Conservation (phyloP, 2,888 invertebrate species). For the Ceriagrion tenellum region DNA sequence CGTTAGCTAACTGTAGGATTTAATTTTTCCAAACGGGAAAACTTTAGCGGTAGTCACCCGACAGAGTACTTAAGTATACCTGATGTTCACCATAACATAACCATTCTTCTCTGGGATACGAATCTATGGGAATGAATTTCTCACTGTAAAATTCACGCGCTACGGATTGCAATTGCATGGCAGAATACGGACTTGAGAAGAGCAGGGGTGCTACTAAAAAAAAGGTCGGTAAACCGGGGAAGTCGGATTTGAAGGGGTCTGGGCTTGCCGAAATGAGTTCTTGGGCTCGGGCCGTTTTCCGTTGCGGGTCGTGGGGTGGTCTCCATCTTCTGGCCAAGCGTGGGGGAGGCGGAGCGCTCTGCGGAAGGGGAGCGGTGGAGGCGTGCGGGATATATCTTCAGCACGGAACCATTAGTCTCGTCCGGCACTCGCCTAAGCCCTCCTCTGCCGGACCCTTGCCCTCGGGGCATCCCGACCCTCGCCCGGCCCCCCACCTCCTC, state of each 20-base stretch:
- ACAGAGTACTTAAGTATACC: too few species aligned
- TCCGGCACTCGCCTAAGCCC: background rate
- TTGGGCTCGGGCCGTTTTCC: background rate
- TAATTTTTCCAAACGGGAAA: too few species aligned
- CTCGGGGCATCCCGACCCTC: background rate
- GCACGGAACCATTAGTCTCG: slow-evolving; percentile 18
- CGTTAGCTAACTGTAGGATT: too few species aligned
- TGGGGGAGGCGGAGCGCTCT: background rate
- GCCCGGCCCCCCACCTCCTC: background rate
- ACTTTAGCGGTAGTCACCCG: too few species aligned
- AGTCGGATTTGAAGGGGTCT: background rate
- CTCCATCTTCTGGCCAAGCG: background rate
- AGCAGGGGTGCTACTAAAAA: too few species aligned
- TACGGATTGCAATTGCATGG: too few species aligned
- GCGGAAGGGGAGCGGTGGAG: background rate
- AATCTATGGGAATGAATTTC: too few species aligned
- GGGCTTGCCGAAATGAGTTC: background rate
- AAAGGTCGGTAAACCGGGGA: background rate
- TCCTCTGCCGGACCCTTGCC: background rate
- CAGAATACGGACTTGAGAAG: too few species aligned
- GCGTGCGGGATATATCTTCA: slow-evolving; percentile 3
- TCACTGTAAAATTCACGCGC: too few species aligned
- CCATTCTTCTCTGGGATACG: too few species aligned
- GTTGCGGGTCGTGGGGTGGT: background rate
- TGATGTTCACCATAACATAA: too few species aligned